Base-by-base conservation (phyloP, 2,888 invertebrate species). In the Ochlodes sylvanus region DNA sequence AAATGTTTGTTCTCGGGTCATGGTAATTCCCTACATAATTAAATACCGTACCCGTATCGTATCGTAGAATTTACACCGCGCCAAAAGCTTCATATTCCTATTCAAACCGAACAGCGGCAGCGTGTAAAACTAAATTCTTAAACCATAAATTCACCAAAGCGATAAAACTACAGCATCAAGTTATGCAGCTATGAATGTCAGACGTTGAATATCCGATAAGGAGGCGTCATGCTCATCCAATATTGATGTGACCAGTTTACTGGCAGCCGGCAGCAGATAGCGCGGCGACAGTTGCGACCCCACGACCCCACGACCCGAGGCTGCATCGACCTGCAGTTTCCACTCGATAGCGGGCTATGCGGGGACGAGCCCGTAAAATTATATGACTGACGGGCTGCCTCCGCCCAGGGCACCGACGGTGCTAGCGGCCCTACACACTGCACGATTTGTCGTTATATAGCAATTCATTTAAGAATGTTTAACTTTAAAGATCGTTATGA, bases 121-220 rank as follows among this genome's bases (percentile, higher is more conserved):
- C 7, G 17, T 7, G 12, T 47, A 47, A 47, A 12, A 17, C 47
- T 17, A 47, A 50, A 19, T 19, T 50, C 19, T 19, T 10, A 27
- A 54, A n/a, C 54, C n/a, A 32, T 32, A 54, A 60, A 44, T 60
- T 41, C 27, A 61, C 34, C 17, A 17, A 50, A 44, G 60, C 21
- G 10, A 41, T 52, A 62, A 41, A 52, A 62, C 32, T 32, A 7
- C 62, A 38, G 27, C 1, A n/a, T 32, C 54, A 7, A 54, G 32
- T 54, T 7, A 14, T 32, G n/a, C 15, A 55, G 34, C 32, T n/a
- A 55, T 32, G 19, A 50, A 50, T 12, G 47, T 47, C 17, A 47
- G 62, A 62, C 62, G 62, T 62, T 41, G 62, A 62, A 62, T 62
- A 62, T 52, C 34, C 38, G 62, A 62, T 62, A 62, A 54, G 62